Evolutionary conservation across 2,797 vertebrate genomes (phyloP).

Genomic region (Sphenodon punctatus): DNA sequence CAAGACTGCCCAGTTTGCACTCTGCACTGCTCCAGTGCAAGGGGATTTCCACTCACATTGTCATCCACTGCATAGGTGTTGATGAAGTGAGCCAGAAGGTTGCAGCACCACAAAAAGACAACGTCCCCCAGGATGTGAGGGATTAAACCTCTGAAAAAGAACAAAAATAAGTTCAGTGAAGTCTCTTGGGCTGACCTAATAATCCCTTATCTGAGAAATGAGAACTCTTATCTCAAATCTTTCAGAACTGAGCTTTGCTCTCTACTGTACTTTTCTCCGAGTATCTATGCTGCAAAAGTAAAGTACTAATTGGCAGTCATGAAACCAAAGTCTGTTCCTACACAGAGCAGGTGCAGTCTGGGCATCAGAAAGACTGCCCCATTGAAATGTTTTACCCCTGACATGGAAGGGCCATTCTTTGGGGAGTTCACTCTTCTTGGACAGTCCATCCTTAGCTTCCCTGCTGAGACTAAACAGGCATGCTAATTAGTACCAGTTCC

Average conservation of each 20-base stretch:
- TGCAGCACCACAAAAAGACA: conserved; percentile 90
- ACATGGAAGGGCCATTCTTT: background rate
- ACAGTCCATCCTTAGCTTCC: background rate
- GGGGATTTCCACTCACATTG: conserved; percentile 78
- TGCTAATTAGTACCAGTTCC: too few relatives aligned
- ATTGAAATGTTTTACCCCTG: background rate
- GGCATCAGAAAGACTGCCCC: too few relatives aligned
- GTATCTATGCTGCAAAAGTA: too few relatives aligned
- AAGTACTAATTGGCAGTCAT: background rate
- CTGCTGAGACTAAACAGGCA: background rate
- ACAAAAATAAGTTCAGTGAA: conserved; percentile 30
- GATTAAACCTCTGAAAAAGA: conserved; percentile 81
- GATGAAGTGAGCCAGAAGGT: conserved; percentile 88
- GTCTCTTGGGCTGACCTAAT: background rate
- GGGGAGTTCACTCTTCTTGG: background rate
- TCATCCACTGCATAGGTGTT: conserved; percentile 88
- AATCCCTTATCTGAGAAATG: background rate
- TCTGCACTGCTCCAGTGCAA: too few relatives aligned
- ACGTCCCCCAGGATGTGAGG: conserved; percentile 88
- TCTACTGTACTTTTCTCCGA: background rate
- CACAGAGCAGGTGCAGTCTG: background rate
- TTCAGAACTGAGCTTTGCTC: background rate
- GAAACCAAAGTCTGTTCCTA: background rate
- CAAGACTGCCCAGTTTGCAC: too few relatives aligned
- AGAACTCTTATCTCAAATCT: background rate